A percentile compares a stretch with the other conserved stretches of the same genome.
These are phyloP conservation scores for Pangasius mekongensis DNA, from an alignment of 2,797 vertebrate genomes.

Conservation along the genomic window DNA sequence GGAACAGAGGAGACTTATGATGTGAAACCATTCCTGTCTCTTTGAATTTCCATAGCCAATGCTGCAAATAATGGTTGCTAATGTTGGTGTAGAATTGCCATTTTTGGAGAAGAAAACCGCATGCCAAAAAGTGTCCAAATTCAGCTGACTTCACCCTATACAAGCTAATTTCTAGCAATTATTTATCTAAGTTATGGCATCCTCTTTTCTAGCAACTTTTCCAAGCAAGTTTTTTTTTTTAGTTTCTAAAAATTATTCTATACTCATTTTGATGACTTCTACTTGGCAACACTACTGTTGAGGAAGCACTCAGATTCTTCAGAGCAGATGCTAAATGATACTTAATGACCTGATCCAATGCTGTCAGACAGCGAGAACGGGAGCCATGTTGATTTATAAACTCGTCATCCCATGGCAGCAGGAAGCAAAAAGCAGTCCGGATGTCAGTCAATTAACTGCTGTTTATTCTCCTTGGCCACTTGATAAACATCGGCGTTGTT, in stretches of 20 bases:
- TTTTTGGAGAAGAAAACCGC: neutral
- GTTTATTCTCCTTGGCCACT: constrained; percentile 58
- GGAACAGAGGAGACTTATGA: neutral
- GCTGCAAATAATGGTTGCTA: neutral
- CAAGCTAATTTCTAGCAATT: too few species aligned
- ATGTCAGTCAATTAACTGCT: constrained; percentile 55
- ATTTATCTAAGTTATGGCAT: neutral
- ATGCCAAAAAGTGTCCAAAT: neutral
- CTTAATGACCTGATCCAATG: constrained; percentile 34
- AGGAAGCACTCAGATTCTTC: constrained; percentile 21
- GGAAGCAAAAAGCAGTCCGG: constrained; percentile 19
- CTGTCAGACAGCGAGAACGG: constrained; percentile 35
- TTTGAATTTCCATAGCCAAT: neutral
- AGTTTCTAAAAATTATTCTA: neutral
- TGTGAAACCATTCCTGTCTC: neutral
- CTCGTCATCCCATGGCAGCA: constrained; percentile 10
- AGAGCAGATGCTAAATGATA: constrained; percentile 23
- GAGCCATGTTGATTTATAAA: constrained; percentile 32
- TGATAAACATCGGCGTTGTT: constrained; percentile 57
- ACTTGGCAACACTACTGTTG: neutral
- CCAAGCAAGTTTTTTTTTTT: neutral
- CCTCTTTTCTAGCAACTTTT: neutral
- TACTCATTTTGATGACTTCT: neutral
- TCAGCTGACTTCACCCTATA: neutral
- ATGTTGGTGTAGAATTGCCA: neutral